Conservation (phyloP, 2,888 invertebrate species). For the Sarcophaga carnaria region DNA sequence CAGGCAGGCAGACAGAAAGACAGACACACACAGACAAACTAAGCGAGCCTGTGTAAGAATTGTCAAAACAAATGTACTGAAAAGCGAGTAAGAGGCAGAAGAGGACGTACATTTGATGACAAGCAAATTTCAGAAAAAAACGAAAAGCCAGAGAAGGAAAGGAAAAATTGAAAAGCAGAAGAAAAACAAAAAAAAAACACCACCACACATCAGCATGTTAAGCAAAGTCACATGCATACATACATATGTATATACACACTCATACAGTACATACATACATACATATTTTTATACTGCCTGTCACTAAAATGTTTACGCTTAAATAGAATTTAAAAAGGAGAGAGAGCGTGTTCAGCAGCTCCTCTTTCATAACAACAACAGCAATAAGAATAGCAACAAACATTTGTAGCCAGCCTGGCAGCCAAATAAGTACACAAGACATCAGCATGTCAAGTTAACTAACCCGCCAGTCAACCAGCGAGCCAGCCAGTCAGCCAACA, state of each 20-base stretch:
- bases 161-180: not conserved
- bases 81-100: not conserved
- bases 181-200: not conserved
- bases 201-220: constrained; percentile 53
- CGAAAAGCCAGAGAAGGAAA: constrained; percentile 9
- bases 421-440: constrained; percentile 24
- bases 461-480: constrained; percentile 31
- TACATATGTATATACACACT: not conserved
- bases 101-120: constrained; percentile 48
- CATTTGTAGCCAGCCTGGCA: constrained; percentile 24
- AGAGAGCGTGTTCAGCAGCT: constrained; percentile 26
- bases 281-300: not conserved
- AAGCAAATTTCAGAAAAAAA: constrained; percentile 23
- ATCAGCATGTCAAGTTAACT: constrained; percentile 25
- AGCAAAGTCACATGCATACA: constrained; percentile 4
- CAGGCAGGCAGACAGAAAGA: constrained; percentile 25
- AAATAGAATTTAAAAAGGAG: constrained; percentile 33
- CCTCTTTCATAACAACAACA: constrained; percentile 34
- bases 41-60: not conserved
- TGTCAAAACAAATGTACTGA: not conserved
- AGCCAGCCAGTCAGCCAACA: constrained; percentile 2
- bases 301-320: constrained; percentile 35
- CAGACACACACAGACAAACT: constrained; percentile 56
- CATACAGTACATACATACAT: not conserved
- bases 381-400: constrained; percentile 2